These are phyloP conservation scores for Pantala flavescens DNA, from an alignment of 1,140 invertebrate species.

Conservation along the genomic window DNA sequence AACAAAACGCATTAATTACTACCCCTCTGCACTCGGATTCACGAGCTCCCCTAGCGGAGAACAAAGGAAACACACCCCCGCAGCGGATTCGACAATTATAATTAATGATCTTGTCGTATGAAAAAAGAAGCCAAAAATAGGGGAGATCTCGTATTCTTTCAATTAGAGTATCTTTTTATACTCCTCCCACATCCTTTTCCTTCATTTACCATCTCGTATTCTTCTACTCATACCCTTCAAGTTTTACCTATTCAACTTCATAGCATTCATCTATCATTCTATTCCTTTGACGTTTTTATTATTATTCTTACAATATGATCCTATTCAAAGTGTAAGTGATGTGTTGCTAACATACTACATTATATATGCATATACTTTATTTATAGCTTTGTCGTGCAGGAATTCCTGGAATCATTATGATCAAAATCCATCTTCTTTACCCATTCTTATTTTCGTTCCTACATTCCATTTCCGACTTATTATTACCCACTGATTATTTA, in stretches of 20 bases:
- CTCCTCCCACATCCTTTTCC: neutral
- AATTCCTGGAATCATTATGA: too few species aligned
- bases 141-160: neutral
- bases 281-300: too few species aligned
- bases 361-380: too few species aligned
- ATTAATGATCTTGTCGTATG: neutral
- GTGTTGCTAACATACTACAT: too few species aligned
- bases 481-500: too few species aligned
- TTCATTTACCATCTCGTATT: neutral
- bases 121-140: neutral
- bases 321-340: too few species aligned
- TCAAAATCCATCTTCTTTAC: too few species aligned
- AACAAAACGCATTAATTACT: neutral
- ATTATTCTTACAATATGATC: too few species aligned
- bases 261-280: neutral
- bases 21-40: neutral
- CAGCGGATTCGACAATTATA: slow-evolving; percentile 4
- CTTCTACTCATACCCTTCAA: neutral
- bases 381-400: too few species aligned
- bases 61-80: neutral
- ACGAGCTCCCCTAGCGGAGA: neutral
- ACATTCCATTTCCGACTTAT: too few species aligned
- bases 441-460: too few species aligned
- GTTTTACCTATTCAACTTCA: neutral
- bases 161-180: neutral